Percentiles rank a stretch among this genome's conserved stretches.
These are phyloP conservation scores for Macrobrachium nipponense DNA, from an alignment of 1,140 invertebrate species.

Conservation along the genomic window DNA sequence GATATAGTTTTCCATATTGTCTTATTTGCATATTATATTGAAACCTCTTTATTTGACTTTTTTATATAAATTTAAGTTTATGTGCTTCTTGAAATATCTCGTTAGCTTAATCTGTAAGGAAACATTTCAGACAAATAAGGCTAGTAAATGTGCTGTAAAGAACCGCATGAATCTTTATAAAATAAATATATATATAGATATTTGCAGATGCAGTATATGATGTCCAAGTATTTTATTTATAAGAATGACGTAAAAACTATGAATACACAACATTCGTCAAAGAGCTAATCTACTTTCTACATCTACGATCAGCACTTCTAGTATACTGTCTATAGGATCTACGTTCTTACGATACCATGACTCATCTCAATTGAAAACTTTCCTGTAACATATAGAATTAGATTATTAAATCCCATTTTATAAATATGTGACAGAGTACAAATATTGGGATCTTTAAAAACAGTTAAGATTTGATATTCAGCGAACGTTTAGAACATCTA, in stretches of 20 bases:
- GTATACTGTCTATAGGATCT: conserved; percentile 6
- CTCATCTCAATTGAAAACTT: conserved; percentile 46
- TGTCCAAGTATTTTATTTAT: neutral
- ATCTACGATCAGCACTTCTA: neutral
- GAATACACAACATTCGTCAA: neutral
- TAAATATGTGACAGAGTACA: too few species aligned
- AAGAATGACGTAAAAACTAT: neutral
- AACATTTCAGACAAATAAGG: neutral
- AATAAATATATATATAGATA: conserved; percentile 10
- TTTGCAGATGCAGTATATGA: neutral
- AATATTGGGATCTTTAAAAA: neutral
- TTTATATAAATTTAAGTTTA: neutral
- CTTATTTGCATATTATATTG: too few species aligned
- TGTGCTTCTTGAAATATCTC: neutral
- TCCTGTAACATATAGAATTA: conserved; percentile 45
- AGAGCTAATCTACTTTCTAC: neutral
- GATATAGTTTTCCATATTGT: too few species aligned
- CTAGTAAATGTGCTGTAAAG: conserved; percentile 19
- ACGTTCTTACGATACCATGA: conserved; percentile 39
- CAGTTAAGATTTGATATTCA: neutral
- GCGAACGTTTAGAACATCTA: too few species aligned
- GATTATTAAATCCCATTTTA: neutral
- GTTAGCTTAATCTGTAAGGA: neutral
- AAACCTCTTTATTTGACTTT: too few species aligned
- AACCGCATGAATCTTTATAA: conserved; percentile 15